Conservation (phyloP, 2,888 invertebrate species). For the Galerucella pusilla region DNA sequence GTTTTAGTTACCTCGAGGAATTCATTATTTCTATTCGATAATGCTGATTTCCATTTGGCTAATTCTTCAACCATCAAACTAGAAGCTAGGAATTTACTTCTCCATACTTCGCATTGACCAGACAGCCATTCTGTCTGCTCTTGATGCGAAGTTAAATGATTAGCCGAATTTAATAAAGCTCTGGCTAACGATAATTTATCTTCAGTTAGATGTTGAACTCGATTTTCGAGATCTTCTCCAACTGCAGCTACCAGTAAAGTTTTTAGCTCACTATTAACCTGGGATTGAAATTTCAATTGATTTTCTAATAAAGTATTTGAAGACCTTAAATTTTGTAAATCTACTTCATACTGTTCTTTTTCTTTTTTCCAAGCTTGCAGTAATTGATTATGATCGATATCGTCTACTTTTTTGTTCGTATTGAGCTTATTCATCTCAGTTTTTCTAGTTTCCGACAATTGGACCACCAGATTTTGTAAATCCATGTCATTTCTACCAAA, state of each 20-base stretch:
- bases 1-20: slow-evolving; percentile 76
- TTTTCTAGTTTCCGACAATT: slow-evolving; percentile 77
- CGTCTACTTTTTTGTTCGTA: slow-evolving; percentile 34
- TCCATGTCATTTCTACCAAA: slow-evolving; percentile 65
- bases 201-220: slow-evolving; percentile 90
- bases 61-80: slow-evolving; percentile 94
- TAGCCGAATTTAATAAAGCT: slow-evolving; percentile 86
- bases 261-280: slow-evolving; percentile 92
- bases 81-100: slow-evolving; percentile 95
- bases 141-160: slow-evolving; percentile 87
- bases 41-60: slow-evolving; percentile 85
- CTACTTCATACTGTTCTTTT: slow-evolving; percentile 69
- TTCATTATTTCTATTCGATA: slow-evolving; percentile 77
- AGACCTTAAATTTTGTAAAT: slow-evolving; percentile 72
- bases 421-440: slow-evolving; percentile 67
- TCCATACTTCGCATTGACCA: slow-evolving; percentile 96
- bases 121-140: slow-evolving; percentile 94
- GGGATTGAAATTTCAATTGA: slow-evolving; percentile 87
- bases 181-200: slow-evolving; percentile 90
- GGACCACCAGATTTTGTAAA: slow-evolving; percentile 72
- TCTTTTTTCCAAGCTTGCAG: slow-evolving; percentile 64
- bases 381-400: slow-evolving; percentile 25
- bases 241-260: slow-evolving; percentile 93
- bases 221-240: slow-evolving; percentile 91
- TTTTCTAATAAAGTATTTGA: slow-evolving; percentile 80